Evolutionary conservation across 2,797 vertebrate genomes (phyloP).

Genomic region (Halcyon chelicuti): DNA sequence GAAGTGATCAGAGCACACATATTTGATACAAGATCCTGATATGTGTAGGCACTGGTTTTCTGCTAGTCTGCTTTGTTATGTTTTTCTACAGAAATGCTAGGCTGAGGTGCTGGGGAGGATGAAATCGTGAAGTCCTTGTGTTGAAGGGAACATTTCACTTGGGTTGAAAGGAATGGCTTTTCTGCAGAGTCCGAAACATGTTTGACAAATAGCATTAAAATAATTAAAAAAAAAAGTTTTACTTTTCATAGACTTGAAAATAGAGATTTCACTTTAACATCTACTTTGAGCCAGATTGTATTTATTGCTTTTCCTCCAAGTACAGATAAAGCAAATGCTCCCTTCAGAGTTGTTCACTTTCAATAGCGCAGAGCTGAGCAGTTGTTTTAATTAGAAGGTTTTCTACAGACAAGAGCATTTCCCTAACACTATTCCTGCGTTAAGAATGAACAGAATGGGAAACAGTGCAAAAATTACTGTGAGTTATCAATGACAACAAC

Average conservation of each 20-base stretch:
- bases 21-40: neutral
- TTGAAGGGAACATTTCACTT: neutral
- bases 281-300: conserved; percentile 4
- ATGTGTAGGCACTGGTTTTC: neutral
- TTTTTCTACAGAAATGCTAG: neutral
- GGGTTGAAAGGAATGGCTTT: neutral
- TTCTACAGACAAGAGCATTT: conserved; percentile 13
- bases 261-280: neutral
- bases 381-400: conserved; percentile 51
- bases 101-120: neutral
- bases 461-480: neutral
- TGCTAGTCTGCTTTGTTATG: neutral
- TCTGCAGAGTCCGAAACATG: neutral
- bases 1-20: neutral
- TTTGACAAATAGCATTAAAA: neutral
- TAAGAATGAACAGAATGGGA: neutral
- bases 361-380: neutral
- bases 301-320: neutral
- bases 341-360: conserved; percentile 52
- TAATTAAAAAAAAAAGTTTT: neutral
- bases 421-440: neutral
- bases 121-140: neutral
- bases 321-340: conserved; percentile 45
- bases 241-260: neutral
- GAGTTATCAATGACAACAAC: neutral